A percentile compares a stretch with the other conserved stretches of the same genome.
phyloP scores from a whole-genome alignment of 2,113 vertebrate genomes.

The Phylloscopus trochiloides region DNA sequence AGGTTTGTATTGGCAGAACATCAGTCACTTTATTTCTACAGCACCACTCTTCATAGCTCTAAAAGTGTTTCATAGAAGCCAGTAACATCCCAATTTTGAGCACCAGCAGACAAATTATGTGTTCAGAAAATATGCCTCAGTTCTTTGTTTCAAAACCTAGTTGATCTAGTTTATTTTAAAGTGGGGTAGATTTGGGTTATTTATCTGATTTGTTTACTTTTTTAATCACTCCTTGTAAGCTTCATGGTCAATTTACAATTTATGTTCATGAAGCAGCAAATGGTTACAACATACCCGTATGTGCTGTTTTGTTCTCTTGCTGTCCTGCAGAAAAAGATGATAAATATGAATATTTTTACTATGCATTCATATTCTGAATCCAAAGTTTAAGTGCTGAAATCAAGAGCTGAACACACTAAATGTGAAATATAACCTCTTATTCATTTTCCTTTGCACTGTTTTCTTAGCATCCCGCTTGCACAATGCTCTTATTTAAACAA shows the following conservation, averaged over 20 bases:
- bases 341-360: background rate
- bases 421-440: background rate
- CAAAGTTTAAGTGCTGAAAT: background rate
- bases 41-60: constrained; percentile 29
- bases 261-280: background rate
- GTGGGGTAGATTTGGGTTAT: background rate
- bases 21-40: constrained; percentile 66
- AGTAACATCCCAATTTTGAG: constrained; percentile 47
- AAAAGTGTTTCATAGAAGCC: constrained; percentile 38
- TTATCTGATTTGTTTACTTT: background rate
- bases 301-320: background rate
- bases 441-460: background rate
- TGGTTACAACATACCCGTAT: background rate
- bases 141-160: constrained; percentile 30
- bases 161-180: background rate
- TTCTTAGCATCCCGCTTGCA: background rate
- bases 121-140: constrained; percentile 35
- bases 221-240: background rate
- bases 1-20: constrained; percentile 65
- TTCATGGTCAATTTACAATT: background rate
- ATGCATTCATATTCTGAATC: background rate
- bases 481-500: background rate
- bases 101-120: constrained; percentile 43
- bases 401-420: background rate
- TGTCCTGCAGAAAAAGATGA: background rate